Evolutionary conservation across 2,113 vertebrate species (phyloP).

Genomic region (Anguilla japonica): DNA sequence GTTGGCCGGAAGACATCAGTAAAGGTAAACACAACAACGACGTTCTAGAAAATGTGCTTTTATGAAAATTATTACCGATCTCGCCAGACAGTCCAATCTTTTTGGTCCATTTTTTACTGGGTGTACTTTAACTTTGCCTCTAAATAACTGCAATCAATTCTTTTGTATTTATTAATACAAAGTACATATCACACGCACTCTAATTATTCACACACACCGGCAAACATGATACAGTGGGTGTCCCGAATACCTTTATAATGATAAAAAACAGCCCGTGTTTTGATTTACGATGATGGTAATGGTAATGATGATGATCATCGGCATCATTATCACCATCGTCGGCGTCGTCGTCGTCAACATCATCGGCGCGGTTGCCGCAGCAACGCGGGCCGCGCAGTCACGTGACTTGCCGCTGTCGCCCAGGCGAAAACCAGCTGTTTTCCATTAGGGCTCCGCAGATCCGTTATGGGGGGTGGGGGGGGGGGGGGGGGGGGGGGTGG

Average conservation of each 20-base stretch:
- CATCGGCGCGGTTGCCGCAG: background rate
- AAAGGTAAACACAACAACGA: background rate
- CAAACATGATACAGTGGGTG: constrained; percentile 1
- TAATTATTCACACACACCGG: constrained; percentile 2
- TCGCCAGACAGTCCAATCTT: too few species aligned
- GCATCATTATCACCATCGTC: background rate
- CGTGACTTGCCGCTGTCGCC: background rate
- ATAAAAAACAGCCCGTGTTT: background rate
- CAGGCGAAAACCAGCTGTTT: background rate
- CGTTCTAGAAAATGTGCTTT: background rate
- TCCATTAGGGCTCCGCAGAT: background rate
- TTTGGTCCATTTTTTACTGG: background rate
- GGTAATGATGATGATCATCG: background rate
- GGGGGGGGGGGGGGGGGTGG: background rate
- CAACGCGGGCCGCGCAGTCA: background rate
- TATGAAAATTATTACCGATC: constrained; percentile 1
- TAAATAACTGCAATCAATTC: background rate
- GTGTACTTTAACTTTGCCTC: background rate
- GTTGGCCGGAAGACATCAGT: background rate
- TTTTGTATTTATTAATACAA: constrained; percentile 9
- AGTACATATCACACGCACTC: background rate
- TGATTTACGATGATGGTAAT: background rate
- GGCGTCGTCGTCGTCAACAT: background rate
- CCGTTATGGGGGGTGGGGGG: background rate
- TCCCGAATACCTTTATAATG: background rate